Base-by-base conservation (phyloP, 2,797 vertebrate species). In the Remorina albescens region DNA sequence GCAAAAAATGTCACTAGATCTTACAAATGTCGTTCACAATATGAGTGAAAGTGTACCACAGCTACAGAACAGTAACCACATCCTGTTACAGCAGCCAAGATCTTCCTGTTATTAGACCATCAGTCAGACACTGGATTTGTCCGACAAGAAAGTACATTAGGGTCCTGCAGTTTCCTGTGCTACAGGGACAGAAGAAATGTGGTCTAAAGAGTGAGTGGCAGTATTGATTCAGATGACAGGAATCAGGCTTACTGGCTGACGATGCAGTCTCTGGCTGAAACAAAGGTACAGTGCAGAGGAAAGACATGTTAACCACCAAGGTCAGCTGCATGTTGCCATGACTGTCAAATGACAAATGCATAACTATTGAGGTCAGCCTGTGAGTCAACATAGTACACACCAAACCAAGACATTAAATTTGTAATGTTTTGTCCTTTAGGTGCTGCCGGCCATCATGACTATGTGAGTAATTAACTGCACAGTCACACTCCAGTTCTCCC, bases 41-140 rank as follows among this genome's bases (percentile, higher is more conserved):
- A 51, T 21, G 18, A 79, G 34, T 19, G 16, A 16, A 42, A 19
- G 19, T 42, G 6, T 18, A 70, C 18, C 37, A 18, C 66, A 36
- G 59, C 60, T 65, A 26, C 60, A 75, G 19, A 57, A 72, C 60
- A 28, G 10, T 79, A 76, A 86, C 64, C 46, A 46, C 55, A 72
- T 91, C 86, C 86, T 88, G 76, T 86, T 80, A 41, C 75, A 78
- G 28, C 65, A 64, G 51, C 44, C 71, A 64, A 76, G 70, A 86
- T 82, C 68, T 84, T 89, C 86, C 91, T 92, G 90, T 89, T 90
- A 75, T 86, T 67, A 81, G 74, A 88, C 36, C 56, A 47, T 53
- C 61, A 75, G 68, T 61, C 84, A 81, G 69, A 76, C 9, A 6
- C 67, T 79, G 63, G 53, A 72, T 41, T 34, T 81, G 41, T 80